Conservation (phyloP, 2,113 vertebrate genomes). For the Crotalus horridus region DNA sequence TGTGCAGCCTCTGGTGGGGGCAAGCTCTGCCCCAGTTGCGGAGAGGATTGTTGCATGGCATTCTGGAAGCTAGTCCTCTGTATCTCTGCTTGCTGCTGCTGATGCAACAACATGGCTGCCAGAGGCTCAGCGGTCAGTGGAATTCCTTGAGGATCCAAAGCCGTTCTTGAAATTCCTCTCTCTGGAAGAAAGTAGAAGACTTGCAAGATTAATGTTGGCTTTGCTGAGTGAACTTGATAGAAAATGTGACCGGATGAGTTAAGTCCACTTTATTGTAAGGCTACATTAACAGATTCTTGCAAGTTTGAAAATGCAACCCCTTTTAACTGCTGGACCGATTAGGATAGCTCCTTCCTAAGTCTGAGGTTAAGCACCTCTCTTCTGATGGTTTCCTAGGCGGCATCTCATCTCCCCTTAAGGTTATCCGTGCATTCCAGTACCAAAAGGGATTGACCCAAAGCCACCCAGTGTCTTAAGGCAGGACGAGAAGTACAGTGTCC, state of each 20-base stretch:
- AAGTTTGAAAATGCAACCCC: neutral
- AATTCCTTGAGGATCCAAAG: neutral
- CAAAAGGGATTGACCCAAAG: too few species aligned
- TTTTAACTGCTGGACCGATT: neutral
- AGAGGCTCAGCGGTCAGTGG: neutral
- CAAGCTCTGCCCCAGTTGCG: neutral
- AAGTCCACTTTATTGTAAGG: neutral
- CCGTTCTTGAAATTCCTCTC: neutral
- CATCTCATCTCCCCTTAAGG: too few species aligned
- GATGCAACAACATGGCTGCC: neutral
- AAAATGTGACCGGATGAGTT: neutral
- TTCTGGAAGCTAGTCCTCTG: neutral
- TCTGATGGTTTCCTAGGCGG: neutral
- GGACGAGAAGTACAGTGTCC: too few species aligned
- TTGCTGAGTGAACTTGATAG: neutral
- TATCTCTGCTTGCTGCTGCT: neutral
- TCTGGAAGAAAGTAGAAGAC: neutral
- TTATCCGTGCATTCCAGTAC: too few species aligned
- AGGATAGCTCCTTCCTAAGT: neutral
- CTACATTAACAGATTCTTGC: neutral
- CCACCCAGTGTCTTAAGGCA: too few species aligned
- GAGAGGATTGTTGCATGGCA: neutral
- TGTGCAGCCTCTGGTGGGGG: neutral
- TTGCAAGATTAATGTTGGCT: neutral
- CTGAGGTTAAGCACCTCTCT: neutral